Evolutionary conservation across 2,888 invertebrate genomes (phyloP).

Genomic region (Pyrrhia umbra): DNA sequence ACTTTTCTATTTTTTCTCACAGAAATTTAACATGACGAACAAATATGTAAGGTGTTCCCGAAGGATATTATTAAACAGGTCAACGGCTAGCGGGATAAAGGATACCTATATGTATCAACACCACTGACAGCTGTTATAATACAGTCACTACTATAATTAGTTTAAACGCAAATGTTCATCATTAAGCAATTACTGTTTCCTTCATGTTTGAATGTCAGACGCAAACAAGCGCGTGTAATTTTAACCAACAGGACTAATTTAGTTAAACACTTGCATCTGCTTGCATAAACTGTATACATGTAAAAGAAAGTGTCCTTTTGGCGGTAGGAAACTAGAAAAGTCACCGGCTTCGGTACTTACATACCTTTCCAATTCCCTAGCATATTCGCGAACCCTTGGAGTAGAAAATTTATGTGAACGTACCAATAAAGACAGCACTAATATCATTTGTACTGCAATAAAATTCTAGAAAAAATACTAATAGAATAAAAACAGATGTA

Average conservation of each 20-base stretch:
- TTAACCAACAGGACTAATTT: constrained; percentile 2
- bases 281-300: background rate
- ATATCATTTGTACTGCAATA: no score
- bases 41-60: no score
- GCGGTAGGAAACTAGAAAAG: background rate
- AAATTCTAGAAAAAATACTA: no score
- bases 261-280: constrained; percentile 19
- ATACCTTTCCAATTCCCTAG: no score
- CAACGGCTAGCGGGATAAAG: background rate
- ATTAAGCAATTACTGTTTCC: constrained; percentile 24
- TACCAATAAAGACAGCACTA: no score
- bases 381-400: no score
- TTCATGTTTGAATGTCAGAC: constrained; percentile 30
- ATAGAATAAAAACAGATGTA: no score
- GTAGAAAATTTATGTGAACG: no score
- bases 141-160: constrained; percentile 10
- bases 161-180: constrained; percentile 7
- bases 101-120: background rate
- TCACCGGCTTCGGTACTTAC: background rate
- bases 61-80: background rate
- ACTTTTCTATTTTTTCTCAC: no score
- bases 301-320: background rate
- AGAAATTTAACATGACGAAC: no score
- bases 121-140: constrained; percentile 20
- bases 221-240: background rate